These are phyloP conservation scores for Glandiceps talaboti DNA, from an alignment of 53 echinoderm and acorn worm genomes.

Conservation along the genomic window DNA sequence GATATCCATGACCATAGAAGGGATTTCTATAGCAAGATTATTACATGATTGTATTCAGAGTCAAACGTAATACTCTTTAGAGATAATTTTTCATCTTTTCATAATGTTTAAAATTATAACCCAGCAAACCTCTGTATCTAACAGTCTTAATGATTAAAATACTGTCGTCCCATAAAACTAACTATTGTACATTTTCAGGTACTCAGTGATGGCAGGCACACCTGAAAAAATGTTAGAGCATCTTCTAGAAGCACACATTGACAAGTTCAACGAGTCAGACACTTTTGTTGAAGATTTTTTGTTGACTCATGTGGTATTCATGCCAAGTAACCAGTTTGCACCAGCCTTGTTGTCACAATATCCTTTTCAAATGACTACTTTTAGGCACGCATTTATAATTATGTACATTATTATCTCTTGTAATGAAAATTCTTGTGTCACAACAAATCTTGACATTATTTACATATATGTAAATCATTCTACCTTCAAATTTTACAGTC, in stretches of 20 bases:
- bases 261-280: slow-evolving; percentile 76
- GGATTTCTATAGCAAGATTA: too few relatives aligned
- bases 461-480: too few relatives aligned
- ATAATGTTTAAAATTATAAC: not conserved
- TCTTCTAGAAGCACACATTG: slow-evolving; percentile 77
- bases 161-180: too few relatives aligned
- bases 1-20: too few relatives aligned
- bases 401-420: too few relatives aligned
- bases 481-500: too few relatives aligned
- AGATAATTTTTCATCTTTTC: not conserved
- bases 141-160: too few relatives aligned
- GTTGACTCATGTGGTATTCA: slow-evolving; percentile 88
- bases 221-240: slow-evolving; percentile 98
- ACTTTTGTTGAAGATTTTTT: slow-evolving; percentile 95
- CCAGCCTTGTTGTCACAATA: slow-evolving; percentile 87
- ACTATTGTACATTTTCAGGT: too few relatives aligned
- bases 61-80: not conserved
- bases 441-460: too few relatives aligned
- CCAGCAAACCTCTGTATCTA: not conserved
- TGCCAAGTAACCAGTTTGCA: slow-evolving; percentile 80
- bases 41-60: not conserved
- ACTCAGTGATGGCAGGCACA: slow-evolving; percentile 93
- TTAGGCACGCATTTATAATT: too few relatives aligned
- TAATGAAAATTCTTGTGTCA: too few relatives aligned
- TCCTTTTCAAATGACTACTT: slow-evolving; percentile 58